Percentiles rank a stretch among this genome's conserved stretches.
Conservation (phyloP, 2,797 vertebrate species). For the Neosilurus mollespiculum region DNA sequence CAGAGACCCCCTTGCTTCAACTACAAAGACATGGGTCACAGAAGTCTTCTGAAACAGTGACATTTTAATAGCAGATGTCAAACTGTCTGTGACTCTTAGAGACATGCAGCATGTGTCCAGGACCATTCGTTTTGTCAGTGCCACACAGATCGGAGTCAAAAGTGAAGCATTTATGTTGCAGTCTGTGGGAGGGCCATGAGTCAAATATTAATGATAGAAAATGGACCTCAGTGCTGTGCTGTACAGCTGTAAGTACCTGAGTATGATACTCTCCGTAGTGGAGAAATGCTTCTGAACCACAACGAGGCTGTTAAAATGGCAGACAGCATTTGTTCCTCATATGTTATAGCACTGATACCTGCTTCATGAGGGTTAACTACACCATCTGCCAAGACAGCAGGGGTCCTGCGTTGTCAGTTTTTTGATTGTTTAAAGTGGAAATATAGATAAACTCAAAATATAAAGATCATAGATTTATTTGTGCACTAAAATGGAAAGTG, state of each 20-base stretch:
- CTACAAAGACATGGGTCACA: constrained; percentile 31
- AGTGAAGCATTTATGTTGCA: background rate
- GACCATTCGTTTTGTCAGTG: background rate
- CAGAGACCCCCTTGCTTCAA: constrained; percentile 30
- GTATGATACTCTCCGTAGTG: constrained; percentile 48
- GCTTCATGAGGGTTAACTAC: constrained; percentile 49
- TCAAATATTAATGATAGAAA: constrained; percentile 14
- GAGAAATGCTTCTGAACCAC: constrained; percentile 47
- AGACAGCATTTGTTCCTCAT: constrained; percentile 18
- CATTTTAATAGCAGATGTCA: constrained; percentile 43
- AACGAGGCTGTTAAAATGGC: constrained; percentile 49
- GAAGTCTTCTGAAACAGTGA: constrained; percentile 36
- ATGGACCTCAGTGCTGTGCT: constrained; percentile 32
- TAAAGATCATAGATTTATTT: background rate
- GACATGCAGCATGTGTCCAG: constrained; percentile 21
- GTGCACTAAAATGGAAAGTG: background rate
- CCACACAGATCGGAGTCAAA: background rate
- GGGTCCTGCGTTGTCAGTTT: constrained; percentile 41
- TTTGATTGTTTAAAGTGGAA: background rate
- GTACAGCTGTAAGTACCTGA: constrained; percentile 45
- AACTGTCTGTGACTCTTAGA: constrained; percentile 32
- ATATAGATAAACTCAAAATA: background rate
- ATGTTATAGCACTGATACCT: constrained; percentile 32
- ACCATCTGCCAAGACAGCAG: constrained; percentile 63
- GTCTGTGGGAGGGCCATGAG: background rate